Percentiles rank a stretch among this genome's conserved stretches.
Evolutionary conservation across 2,797 vertebrate species (phyloP).

Genomic region (Esox masquinongy): DNA sequence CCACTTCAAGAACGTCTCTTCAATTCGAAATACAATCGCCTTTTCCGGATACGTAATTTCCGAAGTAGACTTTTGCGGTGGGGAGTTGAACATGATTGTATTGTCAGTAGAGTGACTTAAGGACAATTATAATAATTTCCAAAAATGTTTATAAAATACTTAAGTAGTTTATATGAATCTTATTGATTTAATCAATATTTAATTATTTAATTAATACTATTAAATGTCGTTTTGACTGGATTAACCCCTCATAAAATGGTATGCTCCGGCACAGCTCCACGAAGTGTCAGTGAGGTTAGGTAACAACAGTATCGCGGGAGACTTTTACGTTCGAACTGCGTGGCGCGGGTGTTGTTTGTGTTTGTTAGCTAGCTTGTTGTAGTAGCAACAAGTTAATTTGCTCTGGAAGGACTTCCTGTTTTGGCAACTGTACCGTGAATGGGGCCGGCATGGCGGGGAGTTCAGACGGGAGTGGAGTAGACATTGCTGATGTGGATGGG

Average conservation of each 20-base stretch:
- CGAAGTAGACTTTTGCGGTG: neutral
- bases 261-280: neutral
- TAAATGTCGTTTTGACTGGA: neutral
- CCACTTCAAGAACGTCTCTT: neutral
- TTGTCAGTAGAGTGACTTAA: neutral
- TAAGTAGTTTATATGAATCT: neutral
- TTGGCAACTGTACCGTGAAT: too few relatives aligned
- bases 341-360: neutral
- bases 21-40: neutral
- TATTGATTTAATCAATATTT: neutral
- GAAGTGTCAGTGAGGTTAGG: too few relatives aligned
- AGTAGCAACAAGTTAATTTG: neutral
- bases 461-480: too few relatives aligned
- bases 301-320: too few relatives aligned
- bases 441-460: too few relatives aligned
- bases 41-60: slow-evolving; percentile 1
- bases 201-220: neutral
- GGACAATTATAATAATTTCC: neutral
- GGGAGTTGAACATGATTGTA: neutral
- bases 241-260: neutral
- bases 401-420: too few relatives aligned
- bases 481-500: too few relatives aligned
- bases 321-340: slow-evolving; percentile 43
- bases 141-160: neutral
- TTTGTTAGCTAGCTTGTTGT: neutral